A percentile compares a stretch with the other conserved stretches of the same genome.
These are phyloP conservation scores for Spheniscus mendiculus DNA, from an alignment of 2,113 vertebrate genomes.

Conservation along the genomic window DNA sequence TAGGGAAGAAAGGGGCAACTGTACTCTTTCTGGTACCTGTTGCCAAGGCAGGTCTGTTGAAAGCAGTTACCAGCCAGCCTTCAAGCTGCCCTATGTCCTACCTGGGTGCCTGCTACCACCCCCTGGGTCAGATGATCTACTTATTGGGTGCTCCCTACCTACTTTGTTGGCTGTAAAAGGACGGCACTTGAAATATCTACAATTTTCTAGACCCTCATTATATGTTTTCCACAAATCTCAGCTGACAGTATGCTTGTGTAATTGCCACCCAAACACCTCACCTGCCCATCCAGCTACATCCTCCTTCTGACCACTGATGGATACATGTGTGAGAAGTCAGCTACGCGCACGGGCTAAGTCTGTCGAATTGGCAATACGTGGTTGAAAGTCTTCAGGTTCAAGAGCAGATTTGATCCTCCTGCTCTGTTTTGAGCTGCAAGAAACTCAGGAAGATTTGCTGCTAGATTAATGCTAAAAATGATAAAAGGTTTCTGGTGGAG, in stretches of 20 bases:
- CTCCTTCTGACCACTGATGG: background rate
- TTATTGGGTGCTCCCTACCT: background rate
- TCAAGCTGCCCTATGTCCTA: background rate
- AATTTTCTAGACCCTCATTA: background rate
- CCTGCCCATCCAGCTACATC: background rate
- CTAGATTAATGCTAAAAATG: background rate
- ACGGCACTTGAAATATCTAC: background rate
- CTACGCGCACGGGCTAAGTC: background rate
- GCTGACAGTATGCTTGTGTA: background rate
- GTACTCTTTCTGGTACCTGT: background rate
- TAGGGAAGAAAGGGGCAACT: background rate
- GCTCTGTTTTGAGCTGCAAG: background rate
- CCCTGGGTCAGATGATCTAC: background rate
- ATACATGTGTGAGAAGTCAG: background rate
- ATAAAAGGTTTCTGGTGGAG: background rate
- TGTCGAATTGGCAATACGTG: accelerated
- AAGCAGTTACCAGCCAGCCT: background rate
- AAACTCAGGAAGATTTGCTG: background rate
- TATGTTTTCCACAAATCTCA: background rate
- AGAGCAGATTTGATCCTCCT: background rate
- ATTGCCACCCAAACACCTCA: background rate
- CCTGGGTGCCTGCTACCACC: background rate
- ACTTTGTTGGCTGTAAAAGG: background rate
- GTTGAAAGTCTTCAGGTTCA: background rate
- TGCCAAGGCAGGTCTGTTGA: background rate